phyloP scores from a whole-genome alignment of 30 jellyfish, hydroid and myxozoan genomes.

The Chironex yamaguchii region DNA sequence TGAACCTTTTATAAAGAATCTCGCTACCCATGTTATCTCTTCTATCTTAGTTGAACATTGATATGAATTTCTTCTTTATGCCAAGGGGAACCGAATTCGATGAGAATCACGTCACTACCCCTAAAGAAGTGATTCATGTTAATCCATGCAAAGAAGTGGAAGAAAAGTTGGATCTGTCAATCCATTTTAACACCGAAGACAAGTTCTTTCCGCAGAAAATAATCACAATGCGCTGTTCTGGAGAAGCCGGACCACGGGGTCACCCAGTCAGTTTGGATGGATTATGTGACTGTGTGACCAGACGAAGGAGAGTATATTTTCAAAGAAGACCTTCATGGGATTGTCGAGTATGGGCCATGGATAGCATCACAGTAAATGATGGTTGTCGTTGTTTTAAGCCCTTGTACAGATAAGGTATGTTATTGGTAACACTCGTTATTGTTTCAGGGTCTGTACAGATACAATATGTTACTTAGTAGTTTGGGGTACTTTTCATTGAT shows the following conservation, averaged over 20 bases:
- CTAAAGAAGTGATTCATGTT: background rate
- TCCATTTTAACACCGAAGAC: constrained; percentile 9
- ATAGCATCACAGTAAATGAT: constrained; percentile 20
- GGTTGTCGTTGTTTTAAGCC: constrained; percentile 48
- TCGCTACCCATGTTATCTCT: too few relatives aligned
- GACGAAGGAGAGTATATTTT: constrained; percentile 13
- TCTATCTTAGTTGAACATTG: too few relatives aligned
- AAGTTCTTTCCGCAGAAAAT: constrained; percentile 26
- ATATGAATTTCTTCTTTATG: too few relatives aligned
- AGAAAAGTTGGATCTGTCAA: background rate
- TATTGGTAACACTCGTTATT: too few relatives aligned
- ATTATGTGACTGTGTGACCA: constrained; percentile 35
- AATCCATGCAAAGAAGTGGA: constrained; percentile 42
- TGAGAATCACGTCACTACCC: background rate
- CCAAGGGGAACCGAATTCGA: too few relatives aligned
- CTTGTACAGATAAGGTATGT: too few relatives aligned
- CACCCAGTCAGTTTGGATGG: constrained; percentile 42
- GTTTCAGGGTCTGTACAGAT: too few relatives aligned
- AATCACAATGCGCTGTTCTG: constrained; percentile 6
- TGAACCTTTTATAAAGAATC: too few relatives aligned
- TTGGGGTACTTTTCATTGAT: too few relatives aligned
- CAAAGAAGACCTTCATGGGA: constrained; percentile 25
- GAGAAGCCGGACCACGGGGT: constrained; percentile 19
- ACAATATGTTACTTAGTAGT: too few relatives aligned
- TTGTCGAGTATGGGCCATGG: constrained; percentile 34